Conservation (phyloP, 2,113 vertebrate genomes). For the Bostrychus sinensis region DNA sequence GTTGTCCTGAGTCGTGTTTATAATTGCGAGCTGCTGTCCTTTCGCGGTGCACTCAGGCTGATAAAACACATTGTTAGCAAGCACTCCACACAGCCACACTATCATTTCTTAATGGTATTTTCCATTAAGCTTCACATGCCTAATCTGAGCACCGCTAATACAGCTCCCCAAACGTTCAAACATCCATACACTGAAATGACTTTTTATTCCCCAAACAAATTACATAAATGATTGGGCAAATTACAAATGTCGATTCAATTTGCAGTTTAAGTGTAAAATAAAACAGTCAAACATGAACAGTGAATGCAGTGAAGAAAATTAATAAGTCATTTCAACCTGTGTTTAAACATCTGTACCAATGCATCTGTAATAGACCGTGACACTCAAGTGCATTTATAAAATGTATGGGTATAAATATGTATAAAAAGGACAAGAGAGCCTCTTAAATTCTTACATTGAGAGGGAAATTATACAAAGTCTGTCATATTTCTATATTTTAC, state of each 20-base stretch:
- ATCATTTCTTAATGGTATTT: constrained; percentile 20
- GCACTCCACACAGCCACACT: constrained; percentile 3
- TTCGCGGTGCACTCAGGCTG: neutral
- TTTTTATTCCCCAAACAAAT: constrained; percentile 34
- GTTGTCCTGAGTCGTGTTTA: neutral
- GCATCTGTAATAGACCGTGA: neutral
- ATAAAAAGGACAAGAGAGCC: too few species aligned
- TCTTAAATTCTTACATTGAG: too few species aligned
- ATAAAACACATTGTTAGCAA: constrained; percentile 13
- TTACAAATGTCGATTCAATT: constrained; percentile 6
- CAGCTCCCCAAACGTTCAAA: constrained; percentile 32
- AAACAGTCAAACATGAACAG: neutral
- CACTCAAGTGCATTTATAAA: too few species aligned
- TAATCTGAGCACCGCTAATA: constrained; percentile 40
- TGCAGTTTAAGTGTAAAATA: constrained; percentile 6
- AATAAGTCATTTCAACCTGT: neutral
- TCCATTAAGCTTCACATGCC: constrained; percentile 25
- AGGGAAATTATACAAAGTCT: too few species aligned
- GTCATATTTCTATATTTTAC: too few species aligned
- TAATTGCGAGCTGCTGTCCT: constrained; percentile 5
- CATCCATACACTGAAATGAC: constrained; percentile 29
- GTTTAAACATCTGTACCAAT: neutral
- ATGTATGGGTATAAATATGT: too few species aligned
- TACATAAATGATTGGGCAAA: constrained; percentile 7
- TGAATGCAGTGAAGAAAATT: neutral